Evolutionary conservation across 2,888 invertebrate species (phyloP).

Genomic region (Morpho deidamia): DNA sequence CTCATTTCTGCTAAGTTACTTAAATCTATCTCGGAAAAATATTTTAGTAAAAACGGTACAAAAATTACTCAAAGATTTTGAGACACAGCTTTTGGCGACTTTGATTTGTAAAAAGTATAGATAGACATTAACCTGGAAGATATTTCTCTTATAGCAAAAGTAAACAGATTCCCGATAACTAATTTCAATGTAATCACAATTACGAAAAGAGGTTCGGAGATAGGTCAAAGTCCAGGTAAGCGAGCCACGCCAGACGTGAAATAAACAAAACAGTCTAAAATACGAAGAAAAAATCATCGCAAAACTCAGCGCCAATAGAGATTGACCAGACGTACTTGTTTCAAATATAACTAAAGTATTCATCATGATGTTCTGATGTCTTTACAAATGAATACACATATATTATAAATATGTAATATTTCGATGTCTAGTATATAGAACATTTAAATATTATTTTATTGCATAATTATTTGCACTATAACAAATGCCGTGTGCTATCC

Average conservation of each 20-base stretch:
- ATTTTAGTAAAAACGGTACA: too few relatives aligned
- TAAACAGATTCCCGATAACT: not conserved
- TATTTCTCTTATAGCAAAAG: not conserved
- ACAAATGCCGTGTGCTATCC: too few relatives aligned
- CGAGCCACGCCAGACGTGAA: not conserved
- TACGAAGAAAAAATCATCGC: conserved; percentile 5
- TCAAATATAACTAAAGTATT: conserved; percentile 16
- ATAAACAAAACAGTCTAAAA: conserved; percentile 10
- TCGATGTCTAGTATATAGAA: too few relatives aligned
- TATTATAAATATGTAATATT: too few relatives aligned
- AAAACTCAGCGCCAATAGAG: conserved; percentile 7
- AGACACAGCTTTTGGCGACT: too few relatives aligned
- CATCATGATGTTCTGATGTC: not conserved
- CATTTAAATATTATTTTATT: too few relatives aligned
- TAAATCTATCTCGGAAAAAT: too few relatives aligned
- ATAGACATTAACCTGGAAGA: not conserved
- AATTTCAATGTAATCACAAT: not conserved
- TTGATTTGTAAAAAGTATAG: too few relatives aligned
- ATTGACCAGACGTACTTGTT: conserved; percentile 17
- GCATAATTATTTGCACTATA: too few relatives aligned
- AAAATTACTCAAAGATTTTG: too few relatives aligned
- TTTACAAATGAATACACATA: conserved; percentile 1
- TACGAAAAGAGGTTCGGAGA: not conserved
- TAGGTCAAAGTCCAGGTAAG: conserved; percentile 7
- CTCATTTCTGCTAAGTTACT: too few relatives aligned